Conservation (phyloP, 2,113 vertebrate genomes). For the Danionella cerebrum region DNA sequence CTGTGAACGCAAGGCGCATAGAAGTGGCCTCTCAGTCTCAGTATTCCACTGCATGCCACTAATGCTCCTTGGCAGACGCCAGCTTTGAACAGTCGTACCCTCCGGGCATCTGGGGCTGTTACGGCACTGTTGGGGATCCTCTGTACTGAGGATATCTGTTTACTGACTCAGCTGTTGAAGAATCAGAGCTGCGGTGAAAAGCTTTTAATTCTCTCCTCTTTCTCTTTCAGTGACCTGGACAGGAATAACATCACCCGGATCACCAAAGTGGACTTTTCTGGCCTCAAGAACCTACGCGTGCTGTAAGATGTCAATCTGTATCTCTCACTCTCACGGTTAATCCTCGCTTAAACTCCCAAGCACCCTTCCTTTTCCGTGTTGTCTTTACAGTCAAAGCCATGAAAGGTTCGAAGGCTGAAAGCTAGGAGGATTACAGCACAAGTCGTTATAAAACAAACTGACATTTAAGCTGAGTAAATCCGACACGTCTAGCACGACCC, state of each 20-base stretch:
- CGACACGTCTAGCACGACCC: conserved; percentile 9
- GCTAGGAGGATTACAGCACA: conserved; percentile 15
- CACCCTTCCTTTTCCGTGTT: neutral
- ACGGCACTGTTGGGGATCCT: neutral
- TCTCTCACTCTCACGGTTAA: neutral
- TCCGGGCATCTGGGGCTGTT: neutral
- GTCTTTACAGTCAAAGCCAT: conserved; percentile 19
- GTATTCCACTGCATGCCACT: neutral
- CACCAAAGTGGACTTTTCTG: conserved; percentile 88
- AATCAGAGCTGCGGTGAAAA: neutral
- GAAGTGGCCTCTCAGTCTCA: neutral
- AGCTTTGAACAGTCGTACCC: neutral
- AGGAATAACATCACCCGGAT: conserved; percentile 95
- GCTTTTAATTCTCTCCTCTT: conserved; percentile 21
- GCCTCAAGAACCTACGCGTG: conserved; percentile 91
- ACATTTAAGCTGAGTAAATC: conserved; percentile 24
- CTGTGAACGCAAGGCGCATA: neutral
- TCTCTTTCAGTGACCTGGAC: conserved; percentile 79
- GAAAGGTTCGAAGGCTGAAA: neutral
- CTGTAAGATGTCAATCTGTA: conserved; percentile 73
- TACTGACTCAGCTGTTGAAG: neutral
- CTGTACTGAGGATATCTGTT: neutral
- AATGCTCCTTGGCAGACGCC: conserved; percentile 12
- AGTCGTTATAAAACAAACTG: conserved; percentile 32
- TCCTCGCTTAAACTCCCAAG: neutral